Conservation (phyloP, 2,888 invertebrate genomes). For the Caenorhabditis imperialis region DNA sequence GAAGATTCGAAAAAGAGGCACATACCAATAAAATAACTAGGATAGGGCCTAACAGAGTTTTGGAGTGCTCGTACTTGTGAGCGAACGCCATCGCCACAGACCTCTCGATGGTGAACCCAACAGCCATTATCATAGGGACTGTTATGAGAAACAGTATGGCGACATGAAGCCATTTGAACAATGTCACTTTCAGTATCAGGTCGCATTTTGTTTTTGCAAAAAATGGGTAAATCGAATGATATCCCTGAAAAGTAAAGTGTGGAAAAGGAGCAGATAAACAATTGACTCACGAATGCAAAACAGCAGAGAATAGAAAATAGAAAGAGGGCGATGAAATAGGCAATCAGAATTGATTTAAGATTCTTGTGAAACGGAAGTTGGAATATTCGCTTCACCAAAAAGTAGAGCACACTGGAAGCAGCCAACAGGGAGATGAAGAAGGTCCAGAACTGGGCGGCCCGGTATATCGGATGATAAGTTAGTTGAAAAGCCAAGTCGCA, state of each 20-base stretch:
- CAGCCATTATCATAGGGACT: slow-evolving; percentile 23
- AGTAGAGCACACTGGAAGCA: background rate
- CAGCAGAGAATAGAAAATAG: slow-evolving; percentile 3
- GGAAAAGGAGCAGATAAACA: too few relatives aligned
- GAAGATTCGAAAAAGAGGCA: too few relatives aligned
- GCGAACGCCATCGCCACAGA: slow-evolving; percentile 22
- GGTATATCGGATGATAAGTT: slow-evolving; percentile 31
- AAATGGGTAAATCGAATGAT: slow-evolving; percentile 26
- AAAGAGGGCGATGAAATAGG: slow-evolving; percentile 3
- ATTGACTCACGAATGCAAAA: slow-evolving; percentile 11
- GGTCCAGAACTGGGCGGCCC: slow-evolving; percentile 25
- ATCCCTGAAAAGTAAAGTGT: slow-evolving; percentile 21
- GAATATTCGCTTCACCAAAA: slow-evolving; percentile 9
- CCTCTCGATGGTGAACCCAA: slow-evolving; percentile 37
- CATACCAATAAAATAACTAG: slow-evolving; percentile 7
- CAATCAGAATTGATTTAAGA: slow-evolving; percentile 18
- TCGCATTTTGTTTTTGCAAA: slow-evolving; percentile 17
- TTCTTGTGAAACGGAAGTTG: slow-evolving; percentile 27
- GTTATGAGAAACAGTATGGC: slow-evolving; percentile 13
- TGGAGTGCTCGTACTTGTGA: slow-evolving; percentile 14
- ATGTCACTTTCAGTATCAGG: slow-evolving; percentile 8
- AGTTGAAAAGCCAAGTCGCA: too few relatives aligned
- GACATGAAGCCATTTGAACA: slow-evolving; percentile 22
- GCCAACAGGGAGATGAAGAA: slow-evolving; percentile 28
- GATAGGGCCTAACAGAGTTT: slow-evolving; percentile 17